These are phyloP conservation scores for Allacma fusca DNA, from an alignment of 2,888 invertebrate species.

Conservation along the genomic window DNA sequence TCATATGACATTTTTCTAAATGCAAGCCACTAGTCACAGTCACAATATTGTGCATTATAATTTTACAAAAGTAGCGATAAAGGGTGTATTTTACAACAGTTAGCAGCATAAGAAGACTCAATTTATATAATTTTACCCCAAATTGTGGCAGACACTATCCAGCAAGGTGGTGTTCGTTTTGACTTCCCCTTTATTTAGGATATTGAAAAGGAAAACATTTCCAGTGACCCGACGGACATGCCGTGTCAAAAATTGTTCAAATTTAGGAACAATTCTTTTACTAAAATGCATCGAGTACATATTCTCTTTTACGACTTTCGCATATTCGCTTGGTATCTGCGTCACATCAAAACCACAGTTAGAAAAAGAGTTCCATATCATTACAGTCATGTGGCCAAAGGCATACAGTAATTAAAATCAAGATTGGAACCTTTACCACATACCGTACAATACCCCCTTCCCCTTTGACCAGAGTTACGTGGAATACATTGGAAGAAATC, in stretches of 20 bases:
- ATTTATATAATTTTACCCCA: slow-evolving; percentile 14
- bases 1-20: not conserved
- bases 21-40: too few relatives aligned
- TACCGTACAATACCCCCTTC: slow-evolving; percentile 33
- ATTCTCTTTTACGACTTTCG: slow-evolving; percentile 48
- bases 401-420: too few relatives aligned
- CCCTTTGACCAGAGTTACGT: not conserved
- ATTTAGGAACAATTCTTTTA: slow-evolving; percentile 53
- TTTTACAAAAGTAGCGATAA: too few relatives aligned
- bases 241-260: slow-evolving; percentile 58
- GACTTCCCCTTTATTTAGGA: slow-evolving; percentile 50
- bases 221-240: slow-evolving; percentile 52
- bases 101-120: too few relatives aligned
- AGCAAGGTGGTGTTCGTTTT: slow-evolving; percentile 36
- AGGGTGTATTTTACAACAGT: not conserved
- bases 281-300: slow-evolving; percentile 54
- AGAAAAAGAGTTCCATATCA: too few relatives aligned
- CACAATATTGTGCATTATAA: too few relatives aligned
- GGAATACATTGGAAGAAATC: slow-evolving; percentile 28
- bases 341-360: too few relatives aligned
- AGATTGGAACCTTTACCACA: too few relatives aligned
- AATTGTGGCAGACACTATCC: slow-evolving; percentile 33
- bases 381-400: too few relatives aligned
- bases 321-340: slow-evolving; percentile 39
- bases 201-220: slow-evolving; percentile 57